Percentiles rank a stretch among this genome's conserved stretches.
Conservation (phyloP, 2,888 invertebrate genomes). For the Podabrus alpinus region DNA sequence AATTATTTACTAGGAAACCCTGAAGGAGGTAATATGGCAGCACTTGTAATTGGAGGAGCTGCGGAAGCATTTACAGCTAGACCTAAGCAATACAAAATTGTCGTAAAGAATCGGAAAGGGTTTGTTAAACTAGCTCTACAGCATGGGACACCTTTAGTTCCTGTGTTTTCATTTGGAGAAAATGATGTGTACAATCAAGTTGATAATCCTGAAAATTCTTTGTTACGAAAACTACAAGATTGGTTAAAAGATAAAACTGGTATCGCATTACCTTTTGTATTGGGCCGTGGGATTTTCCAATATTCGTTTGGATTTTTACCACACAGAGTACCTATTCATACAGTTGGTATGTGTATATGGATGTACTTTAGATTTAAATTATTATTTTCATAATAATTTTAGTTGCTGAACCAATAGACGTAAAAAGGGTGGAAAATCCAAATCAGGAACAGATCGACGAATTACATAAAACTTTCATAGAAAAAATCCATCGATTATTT, state of each 20-base stretch:
- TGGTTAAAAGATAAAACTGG: constrained; percentile 69
- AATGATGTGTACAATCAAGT: constrained; percentile 82
- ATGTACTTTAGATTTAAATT: neutral
- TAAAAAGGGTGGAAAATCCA: constrained; percentile 74
- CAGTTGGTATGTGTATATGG: constrained; percentile 72
- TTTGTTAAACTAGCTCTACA: constrained; percentile 47
- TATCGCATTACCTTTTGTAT: constrained; percentile 73
- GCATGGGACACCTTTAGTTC: constrained; percentile 78
- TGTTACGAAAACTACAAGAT: constrained; percentile 70
- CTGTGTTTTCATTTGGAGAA: constrained; percentile 90
- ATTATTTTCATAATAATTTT: constrained; percentile 22
- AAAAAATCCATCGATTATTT: constrained; percentile 73
- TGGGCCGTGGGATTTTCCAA: constrained; percentile 89
- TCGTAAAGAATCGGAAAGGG: constrained; percentile 74
- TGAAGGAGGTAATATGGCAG: constrained; percentile 64
- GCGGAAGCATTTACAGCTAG: constrained; percentile 83
- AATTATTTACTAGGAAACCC: constrained; percentile 62
- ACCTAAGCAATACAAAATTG: constrained; percentile 74
- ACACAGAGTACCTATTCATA: constrained; percentile 75
- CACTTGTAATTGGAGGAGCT: constrained; percentile 87
- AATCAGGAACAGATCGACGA: constrained; percentile 74
- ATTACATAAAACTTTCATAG: constrained; percentile 76
- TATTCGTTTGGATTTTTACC: constrained; percentile 88
- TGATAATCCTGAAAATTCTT: constrained; percentile 71
- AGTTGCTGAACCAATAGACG: constrained; percentile 87